Base-by-base conservation (phyloP, 2,113 vertebrate species). In the Phyllostomus hastatus region DNA sequence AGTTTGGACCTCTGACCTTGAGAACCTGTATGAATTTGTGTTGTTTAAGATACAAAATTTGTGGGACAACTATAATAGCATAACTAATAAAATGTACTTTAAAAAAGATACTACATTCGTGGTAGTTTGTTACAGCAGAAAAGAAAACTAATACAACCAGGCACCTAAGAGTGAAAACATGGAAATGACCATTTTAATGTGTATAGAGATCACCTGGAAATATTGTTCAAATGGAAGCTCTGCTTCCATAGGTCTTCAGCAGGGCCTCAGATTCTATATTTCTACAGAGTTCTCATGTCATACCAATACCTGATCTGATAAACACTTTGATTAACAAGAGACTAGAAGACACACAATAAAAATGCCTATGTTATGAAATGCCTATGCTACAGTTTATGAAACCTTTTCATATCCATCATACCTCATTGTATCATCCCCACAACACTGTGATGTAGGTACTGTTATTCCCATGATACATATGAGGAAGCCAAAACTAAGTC, bases 281-380 rank as follows among this genome's bases (percentile, higher is more conserved):
- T 94, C 41, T 88, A 72, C n/a, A 8, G 48, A 80, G 59, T 11
- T 93, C 41, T 91, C 76, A 69, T 41, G 70, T 81, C 66, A 81
- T 93, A 61, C 43, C 41, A 59, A 43, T 85, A 26, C 38, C 28
- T 79, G 41, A 86, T 85, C 70, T 91, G 72, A 89, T 70, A 81
- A 59, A 73, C 24, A 93, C 75, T 59, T 96, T 54, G 46, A 78
- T 91, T 70, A 85, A 82, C 66, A 95, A 96, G 82, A 88, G 28
- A 67, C 31, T 33, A 89, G 31, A 97, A 76, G 46, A 57, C 17
- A 72, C 12, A 64, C 48, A 46, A 57, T 64, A 75, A 64, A 43
- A 59, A 43, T 76, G 54, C 10, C 31, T 52, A 1, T 79, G 35
- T n/a, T n/a, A n/a, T n/a, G n/a, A n/a, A n/a, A n/a, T n/a, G n/a